Conservation (phyloP, 2,113 vertebrate species). For the Stegastes partitus region DNA sequence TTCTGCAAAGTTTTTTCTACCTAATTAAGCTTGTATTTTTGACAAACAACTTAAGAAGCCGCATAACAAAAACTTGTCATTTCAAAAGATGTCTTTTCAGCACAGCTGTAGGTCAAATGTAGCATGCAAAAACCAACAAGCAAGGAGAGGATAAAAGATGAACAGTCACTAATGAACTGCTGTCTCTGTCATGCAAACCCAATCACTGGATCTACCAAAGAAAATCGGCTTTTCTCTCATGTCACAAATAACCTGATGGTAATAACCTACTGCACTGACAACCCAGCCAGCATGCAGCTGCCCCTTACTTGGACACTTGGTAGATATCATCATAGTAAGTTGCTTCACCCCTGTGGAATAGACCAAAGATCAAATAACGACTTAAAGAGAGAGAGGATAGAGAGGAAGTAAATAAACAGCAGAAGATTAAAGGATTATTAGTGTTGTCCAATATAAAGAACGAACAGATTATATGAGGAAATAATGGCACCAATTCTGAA, state of each 20-base stretch:
- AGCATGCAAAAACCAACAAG: constrained; percentile 46
- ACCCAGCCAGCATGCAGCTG: constrained; percentile 58
- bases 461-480: no score
- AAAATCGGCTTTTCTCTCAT: constrained; percentile 10
- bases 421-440: background rate
- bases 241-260: constrained; percentile 11
- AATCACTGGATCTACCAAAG: constrained; percentile 4
- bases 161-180: constrained; percentile 32
- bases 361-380: constrained; percentile 49
- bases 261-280: constrained; percentile 26
- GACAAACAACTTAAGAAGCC: constrained; percentile 23
- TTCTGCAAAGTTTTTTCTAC: constrained; percentile 5
- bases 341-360: constrained; percentile 77
- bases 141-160: constrained; percentile 29
- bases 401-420: background rate
- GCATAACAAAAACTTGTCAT: constrained; percentile 4
- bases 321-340: constrained; percentile 82
- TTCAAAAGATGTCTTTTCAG: constrained; percentile 16
- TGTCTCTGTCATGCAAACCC: constrained; percentile 16
- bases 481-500: no score
- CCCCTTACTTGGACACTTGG: constrained; percentile 84
- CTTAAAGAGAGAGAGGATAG: constrained; percentile 29
- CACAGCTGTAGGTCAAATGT: constrained; percentile 6
- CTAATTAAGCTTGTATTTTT: constrained; percentile 8
- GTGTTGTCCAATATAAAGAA: background rate